phyloP scores from a whole-genome alignment of 2,888 invertebrate species.

The Drosophila pseudotalamancana region DNA sequence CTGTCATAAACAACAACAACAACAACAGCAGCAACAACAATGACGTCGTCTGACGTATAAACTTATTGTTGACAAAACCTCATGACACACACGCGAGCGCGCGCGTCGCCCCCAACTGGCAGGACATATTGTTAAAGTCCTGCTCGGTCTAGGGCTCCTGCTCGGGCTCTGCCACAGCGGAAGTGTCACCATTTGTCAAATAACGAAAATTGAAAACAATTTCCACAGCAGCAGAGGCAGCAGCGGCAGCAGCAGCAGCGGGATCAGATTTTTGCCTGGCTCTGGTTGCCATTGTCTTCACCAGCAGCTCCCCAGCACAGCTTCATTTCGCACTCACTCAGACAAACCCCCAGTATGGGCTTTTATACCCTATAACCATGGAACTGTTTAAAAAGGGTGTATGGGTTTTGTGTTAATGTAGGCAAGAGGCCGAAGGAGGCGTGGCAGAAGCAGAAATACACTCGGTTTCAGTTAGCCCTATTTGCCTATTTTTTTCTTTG shows the following conservation, averaged over 20 bases:
- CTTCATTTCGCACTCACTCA: slow-evolving; percentile 59
- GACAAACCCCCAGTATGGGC: too few species aligned
- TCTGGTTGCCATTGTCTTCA: slow-evolving; percentile 51
- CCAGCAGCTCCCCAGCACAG: slow-evolving; percentile 51
- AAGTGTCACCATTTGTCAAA: slow-evolving; percentile 83
- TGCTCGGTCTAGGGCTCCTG: too few species aligned
- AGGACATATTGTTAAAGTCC: slow-evolving; percentile 75
- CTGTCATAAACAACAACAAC: slow-evolving; percentile 70
- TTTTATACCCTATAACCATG: too few species aligned
- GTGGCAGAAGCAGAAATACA: too few species aligned
- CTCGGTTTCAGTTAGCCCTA: too few species aligned
- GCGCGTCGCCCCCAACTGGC: slow-evolving; percentile 27
- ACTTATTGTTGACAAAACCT: slow-evolving; percentile 80
- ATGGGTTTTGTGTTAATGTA: too few species aligned
- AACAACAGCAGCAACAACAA: too few species aligned
- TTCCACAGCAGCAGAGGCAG: slow-evolving; percentile 58
- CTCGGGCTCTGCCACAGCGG: slow-evolving; percentile 68
- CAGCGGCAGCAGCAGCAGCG: slow-evolving; percentile 21
- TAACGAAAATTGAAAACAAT: slow-evolving; percentile 83
- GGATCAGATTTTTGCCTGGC: slow-evolving; percentile 43
- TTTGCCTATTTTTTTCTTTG: too few species aligned
- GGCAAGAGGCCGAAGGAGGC: too few species aligned
- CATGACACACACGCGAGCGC: slow-evolving; percentile 53
- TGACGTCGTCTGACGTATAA: slow-evolving; percentile 69
- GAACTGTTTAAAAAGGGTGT: too few species aligned